Base-by-base conservation (phyloP, 2,888 invertebrate species). In the Brachylomia viminalis region DNA sequence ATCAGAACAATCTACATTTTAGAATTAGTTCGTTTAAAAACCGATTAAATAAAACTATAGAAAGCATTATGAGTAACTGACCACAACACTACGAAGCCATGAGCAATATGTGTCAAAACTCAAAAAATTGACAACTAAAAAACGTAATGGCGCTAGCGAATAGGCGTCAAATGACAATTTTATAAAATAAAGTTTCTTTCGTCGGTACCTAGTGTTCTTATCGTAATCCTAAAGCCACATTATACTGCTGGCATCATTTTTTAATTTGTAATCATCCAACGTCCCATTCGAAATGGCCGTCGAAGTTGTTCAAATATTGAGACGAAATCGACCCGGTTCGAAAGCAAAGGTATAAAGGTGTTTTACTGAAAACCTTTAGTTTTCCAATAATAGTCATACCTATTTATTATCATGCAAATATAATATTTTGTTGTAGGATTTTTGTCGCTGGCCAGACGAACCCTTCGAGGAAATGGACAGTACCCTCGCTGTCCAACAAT, bases 381-480 rank as follows among this genome's bases (percentile, higher is more conserved):
- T 20, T 42, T 56, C 11, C 3, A 45, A 10, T 56, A 38, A 38
- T 42, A 23, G 17, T 1, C 23, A 58, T 56, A n/a, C 11, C n/a
- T n/a, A 33, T 59, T 23, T 54, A 52, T 17, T 42, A 61, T 49
- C 23, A 23, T 65, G 17, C 23, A 15, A 58, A n/a, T 54, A 15
- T 42, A 20, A 58, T 27, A 45, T 20, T 38, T 30, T 42, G 0
- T 76, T 92, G 27, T 86, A 99, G 99, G 99, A 99, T 92, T 99
- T 99, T 97, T 98, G 99, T 92, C 98, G 98, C 86, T 99, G 99
- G 99, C 99, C 99, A 56, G 99, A 99, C 97, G 99, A 99, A 95
- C 98, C 98, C 0, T 99, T 99, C 93, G 99, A 99, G 94, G 99
- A 99, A 96, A 99, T 99, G 99, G 99, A 99, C 94, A 99, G 99